Evolutionary conservation across 1,140 invertebrate species (phyloP), one percentile per base, ranked within the genome.

Genomic region (Apocrypta bakeri): DNA sequence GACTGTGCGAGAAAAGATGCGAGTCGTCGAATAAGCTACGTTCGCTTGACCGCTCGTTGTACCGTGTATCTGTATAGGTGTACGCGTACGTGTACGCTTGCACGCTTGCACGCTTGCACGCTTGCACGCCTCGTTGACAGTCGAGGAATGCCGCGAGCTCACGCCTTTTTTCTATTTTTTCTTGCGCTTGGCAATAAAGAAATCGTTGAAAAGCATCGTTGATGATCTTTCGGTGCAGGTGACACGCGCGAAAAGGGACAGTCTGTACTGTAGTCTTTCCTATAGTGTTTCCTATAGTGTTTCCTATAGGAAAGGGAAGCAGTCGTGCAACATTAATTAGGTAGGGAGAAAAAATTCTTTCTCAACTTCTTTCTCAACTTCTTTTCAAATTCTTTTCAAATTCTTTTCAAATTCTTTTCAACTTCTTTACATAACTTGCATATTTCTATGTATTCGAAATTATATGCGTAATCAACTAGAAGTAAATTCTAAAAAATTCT

Each of bases 81-180:
- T n/a, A n/a, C n/a, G n/a, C n/a, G n/a, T n/a, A n/a, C n/a, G n/a
- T n/a, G n/a, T n/a, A n/a, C n/a, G n/a, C n/a, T n/a, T n/a, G n/a
- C n/a, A n/a, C n/a, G n/a, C n/a, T n/a, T n/a, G n/a, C n/a, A n/a
- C n/a, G n/a, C n/a, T n/a, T n/a, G n/a, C n/a, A n/a, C 27, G n/a
- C 37, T 73, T 24, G 24, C 8, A 61, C 73, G 42, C 24, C 48
- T 61, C 25, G 73, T 75, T 63, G 73, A 61, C 73, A 33, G 11
- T n/a, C n/a, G 37, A 69, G 66, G 77, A 79, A 79, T 79, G 37
- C 66, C 24, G 66, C 77, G 40, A 24, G n/a, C 31, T 71, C 40
- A 21, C 66, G 37, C 37, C 40, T 68, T 27, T 14, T n/a, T 17
- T 69, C 3, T 37, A 37, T 37, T 4, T 17, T 64, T 42, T 9